phyloP scores from a whole-genome alignment of 2,888 invertebrate genomes.

The Alloplasta piceator region DNA sequence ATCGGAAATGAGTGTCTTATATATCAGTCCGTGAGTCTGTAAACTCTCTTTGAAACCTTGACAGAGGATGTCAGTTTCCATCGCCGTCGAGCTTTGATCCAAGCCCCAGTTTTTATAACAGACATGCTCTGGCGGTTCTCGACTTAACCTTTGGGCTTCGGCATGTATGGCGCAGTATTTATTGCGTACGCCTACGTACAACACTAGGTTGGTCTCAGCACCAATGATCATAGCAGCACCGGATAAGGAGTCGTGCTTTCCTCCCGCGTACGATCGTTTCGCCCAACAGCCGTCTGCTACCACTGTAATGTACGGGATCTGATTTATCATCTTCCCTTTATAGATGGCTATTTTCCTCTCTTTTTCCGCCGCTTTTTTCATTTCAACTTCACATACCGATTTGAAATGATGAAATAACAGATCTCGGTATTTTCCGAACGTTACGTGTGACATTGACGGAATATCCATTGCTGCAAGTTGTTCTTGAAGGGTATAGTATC shows the following conservation, averaged over 20 bases:
- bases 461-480: constrained; percentile 45
- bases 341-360: constrained; percentile 32
- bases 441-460: constrained; percentile 37
- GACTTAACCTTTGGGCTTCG: constrained; percentile 37
- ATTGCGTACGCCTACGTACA: constrained; percentile 69
- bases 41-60: constrained; percentile 53
- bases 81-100: constrained; percentile 71
- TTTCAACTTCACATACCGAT: constrained; percentile 9
- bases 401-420: constrained; percentile 8
- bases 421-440: constrained; percentile 42
- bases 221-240: constrained; percentile 48
- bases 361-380: constrained; percentile 1
- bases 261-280: constrained; percentile 50
- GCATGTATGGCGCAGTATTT: constrained; percentile 68
- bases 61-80: constrained; percentile 54
- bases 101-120: constrained; percentile 72
- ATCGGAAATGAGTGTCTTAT: constrained; percentile 51
- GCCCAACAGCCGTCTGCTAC: constrained; percentile 53
- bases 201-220: constrained; percentile 49
- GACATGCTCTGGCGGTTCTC: constrained; percentile 58
- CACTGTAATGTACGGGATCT: constrained; percentile 50
- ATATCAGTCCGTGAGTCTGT: constrained; percentile 53
- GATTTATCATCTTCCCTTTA: constrained; percentile 36
- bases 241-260: constrained; percentile 46
- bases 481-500: constrained; percentile 30